A percentile compares a stretch with the other conserved stretches of the same genome.
These are phyloP conservation scores for Thereva nobilitata DNA, from an alignment of 2,888 invertebrate genomes.

Conservation along the genomic window DNA sequence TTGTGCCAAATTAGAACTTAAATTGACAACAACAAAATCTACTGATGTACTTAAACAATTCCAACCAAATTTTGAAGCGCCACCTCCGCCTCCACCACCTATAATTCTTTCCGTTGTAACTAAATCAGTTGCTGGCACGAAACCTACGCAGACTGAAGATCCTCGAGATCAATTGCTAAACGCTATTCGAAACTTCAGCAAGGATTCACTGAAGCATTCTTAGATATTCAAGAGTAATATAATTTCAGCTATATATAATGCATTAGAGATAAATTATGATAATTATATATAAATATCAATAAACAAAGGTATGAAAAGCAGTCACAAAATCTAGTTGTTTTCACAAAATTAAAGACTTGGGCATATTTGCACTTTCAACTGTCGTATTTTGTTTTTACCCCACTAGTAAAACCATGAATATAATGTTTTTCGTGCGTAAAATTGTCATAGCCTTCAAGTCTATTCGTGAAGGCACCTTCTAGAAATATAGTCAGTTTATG, in stretches of 20 bases:
- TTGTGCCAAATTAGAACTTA: conserved; percentile 41
- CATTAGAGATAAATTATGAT: conserved; percentile 17
- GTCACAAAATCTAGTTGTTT: no score
- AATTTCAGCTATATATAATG: neutral
- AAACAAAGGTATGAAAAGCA: no score
- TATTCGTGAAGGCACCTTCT: no score
- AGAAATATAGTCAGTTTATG: no score
- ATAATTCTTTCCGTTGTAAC: conserved; percentile 44
- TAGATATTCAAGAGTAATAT: conserved; percentile 37
- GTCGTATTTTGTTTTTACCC: no score
- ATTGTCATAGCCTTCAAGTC: no score
- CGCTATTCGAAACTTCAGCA: conserved; percentile 72
- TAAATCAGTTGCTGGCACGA: conserved; percentile 40
- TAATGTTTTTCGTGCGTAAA: no score
- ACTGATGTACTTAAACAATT: conserved; percentile 37
- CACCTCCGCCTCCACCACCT: conserved; percentile 54
- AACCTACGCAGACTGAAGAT: conserved; percentile 56
- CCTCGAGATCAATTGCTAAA: conserved; percentile 69
- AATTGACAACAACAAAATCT: conserved; percentile 40
- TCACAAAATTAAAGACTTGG: no score
- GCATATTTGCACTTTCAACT: no score
- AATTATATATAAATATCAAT: conserved; percentile 7
- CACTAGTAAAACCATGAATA: no score
- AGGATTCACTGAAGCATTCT: conserved; percentile 51
- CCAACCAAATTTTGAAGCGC: conserved; percentile 31